Conservation (phyloP, 2,888 invertebrate genomes). For the Drosophila monieri region DNA sequence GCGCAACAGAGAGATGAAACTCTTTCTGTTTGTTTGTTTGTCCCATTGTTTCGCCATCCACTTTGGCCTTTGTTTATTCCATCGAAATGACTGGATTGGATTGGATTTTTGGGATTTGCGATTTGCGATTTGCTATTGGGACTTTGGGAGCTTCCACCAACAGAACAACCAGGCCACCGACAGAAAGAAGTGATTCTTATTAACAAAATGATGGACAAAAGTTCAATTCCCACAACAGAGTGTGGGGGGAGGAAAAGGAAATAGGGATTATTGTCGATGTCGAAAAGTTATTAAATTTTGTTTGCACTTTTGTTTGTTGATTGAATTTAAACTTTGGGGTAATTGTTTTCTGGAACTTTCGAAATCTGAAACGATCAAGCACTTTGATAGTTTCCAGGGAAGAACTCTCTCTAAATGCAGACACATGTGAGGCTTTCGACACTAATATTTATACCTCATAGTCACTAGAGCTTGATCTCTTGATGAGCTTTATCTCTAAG, state of each 20-base stretch:
- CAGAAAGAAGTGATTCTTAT: conserved; percentile 32
- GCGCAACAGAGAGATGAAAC: conserved; percentile 29
- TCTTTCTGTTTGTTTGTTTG: conserved; percentile 25
- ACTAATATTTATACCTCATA: too few relatives aligned
- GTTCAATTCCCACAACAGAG: conserved; percentile 24
- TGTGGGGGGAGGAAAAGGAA: not conserved
- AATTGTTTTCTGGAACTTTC: conserved; percentile 1
- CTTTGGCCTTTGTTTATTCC: conserved; percentile 34
- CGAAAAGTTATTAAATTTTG: conserved; percentile 38
- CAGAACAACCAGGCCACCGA: not conserved
- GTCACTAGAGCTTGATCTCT: too few relatives aligned
- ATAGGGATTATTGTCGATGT: not conserved
- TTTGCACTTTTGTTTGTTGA: conserved; percentile 26
- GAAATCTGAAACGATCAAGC: too few relatives aligned
- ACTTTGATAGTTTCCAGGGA: too few relatives aligned
- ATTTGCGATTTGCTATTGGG: conserved; percentile 22
- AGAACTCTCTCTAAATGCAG: too few relatives aligned
- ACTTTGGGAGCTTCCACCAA: conserved; percentile 13
- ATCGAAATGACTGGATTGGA: conserved; percentile 5
- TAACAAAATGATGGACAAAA: conserved; percentile 50
- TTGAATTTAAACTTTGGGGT: conserved; percentile 4
- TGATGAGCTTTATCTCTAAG: too few relatives aligned
- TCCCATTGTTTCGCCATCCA: conserved; percentile 37
- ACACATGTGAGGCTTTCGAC: too few relatives aligned
- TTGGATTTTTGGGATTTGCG: conserved; percentile 27